Evolutionary conservation across 2,113 vertebrate genomes (phyloP).

Genomic region (Cheirogaleus medius): DNA sequence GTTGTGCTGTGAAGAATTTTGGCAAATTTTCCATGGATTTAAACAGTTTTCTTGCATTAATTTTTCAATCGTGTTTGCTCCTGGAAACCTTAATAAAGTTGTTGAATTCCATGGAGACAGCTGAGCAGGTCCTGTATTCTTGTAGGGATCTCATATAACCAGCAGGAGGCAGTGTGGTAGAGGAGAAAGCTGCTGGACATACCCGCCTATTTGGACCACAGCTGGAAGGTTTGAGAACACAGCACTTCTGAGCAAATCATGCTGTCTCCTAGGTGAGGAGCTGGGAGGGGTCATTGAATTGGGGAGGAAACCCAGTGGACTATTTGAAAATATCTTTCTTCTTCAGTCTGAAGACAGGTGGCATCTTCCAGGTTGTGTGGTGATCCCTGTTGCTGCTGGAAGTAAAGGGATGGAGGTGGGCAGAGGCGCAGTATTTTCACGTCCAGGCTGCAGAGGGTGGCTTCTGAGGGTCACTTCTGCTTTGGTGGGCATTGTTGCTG

Average conservation of each 20-base stretch:
- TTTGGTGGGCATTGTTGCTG: background rate
- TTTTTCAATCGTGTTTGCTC: background rate
- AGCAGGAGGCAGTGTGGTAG: background rate
- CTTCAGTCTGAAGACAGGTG: background rate
- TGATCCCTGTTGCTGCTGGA: background rate
- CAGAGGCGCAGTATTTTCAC: background rate
- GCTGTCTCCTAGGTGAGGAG: background rate
- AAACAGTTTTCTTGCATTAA: background rate
- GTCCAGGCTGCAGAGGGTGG: background rate
- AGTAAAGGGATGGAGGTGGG: background rate
- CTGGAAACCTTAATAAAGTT: background rate
- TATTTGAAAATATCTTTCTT: background rate
- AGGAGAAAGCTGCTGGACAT: background rate
- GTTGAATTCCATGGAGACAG: background rate
- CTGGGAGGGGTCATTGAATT: no score
- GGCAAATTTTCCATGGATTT: background rate
- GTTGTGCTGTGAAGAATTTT: background rate
- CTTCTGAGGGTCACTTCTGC: background rate
- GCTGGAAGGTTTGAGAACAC: background rate
- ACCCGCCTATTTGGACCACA: background rate
- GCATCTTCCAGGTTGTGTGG: background rate
- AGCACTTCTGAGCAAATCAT: background rate
- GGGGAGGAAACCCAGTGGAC: background rate
- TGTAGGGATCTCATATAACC: background rate
- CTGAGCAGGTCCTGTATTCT: background rate